These are phyloP conservation scores for Chelonia mydas DNA, from an alignment of 2,797 vertebrate genomes.

Conservation along the genomic window DNA sequence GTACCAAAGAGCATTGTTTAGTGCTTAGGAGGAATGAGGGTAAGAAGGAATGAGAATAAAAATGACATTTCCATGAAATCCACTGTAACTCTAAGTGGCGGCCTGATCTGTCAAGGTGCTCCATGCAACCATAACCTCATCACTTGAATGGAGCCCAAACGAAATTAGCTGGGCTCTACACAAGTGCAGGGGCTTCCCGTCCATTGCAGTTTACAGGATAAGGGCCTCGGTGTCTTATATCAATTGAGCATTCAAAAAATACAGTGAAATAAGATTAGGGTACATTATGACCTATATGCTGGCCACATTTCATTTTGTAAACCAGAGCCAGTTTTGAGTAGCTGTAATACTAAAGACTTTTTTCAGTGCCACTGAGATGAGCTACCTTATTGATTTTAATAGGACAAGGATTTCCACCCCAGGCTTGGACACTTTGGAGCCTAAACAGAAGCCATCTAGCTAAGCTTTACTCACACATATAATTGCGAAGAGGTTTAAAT, in stretches of 20 bases:
- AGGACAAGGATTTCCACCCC: accelerated
- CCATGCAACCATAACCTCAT: accelerated
- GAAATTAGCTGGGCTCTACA: neutral
- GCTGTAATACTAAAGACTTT: neutral
- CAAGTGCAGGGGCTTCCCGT: neutral
- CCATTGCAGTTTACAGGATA: neutral
- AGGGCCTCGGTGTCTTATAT: neutral
- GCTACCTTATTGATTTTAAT: neutral
- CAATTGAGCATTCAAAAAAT: neutral
- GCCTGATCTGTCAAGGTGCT: neutral
- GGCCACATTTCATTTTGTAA: neutral
- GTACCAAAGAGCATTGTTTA: accelerated
- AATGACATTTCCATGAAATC: neutral
- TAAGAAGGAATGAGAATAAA: neutral
- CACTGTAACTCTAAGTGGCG: neutral
- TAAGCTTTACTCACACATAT: neutral
- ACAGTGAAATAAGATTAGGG: neutral
- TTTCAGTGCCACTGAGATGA: neutral
- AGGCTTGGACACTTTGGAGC: neutral
- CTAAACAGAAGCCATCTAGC: neutral
- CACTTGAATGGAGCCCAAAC: neutral
- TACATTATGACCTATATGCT: neutral
- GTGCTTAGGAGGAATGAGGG: neutral
- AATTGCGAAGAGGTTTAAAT: neutral
- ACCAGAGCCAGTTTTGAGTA: neutral